Evolutionary conservation across 2,888 invertebrate species (phyloP).

Genomic region (Microctonus aethiopoides): DNA sequence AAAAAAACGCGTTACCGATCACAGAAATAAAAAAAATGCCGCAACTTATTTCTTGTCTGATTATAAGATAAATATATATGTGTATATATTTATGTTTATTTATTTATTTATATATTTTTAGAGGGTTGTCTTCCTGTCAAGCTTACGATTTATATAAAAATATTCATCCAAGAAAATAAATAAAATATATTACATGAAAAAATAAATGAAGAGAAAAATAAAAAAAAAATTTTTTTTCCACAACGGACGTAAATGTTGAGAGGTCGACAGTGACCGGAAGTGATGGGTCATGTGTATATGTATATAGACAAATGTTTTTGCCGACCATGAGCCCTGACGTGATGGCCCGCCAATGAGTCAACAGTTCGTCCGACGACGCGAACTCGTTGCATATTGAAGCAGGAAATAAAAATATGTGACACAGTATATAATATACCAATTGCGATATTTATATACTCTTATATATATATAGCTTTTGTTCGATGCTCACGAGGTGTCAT

Average conservation of each 20-base stretch:
- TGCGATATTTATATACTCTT: not conserved
- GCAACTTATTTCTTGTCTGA: not conserved
- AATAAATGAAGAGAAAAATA: not conserved
- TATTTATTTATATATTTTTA: too few species aligned
- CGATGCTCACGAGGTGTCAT: too few species aligned
- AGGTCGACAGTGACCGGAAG: conserved; percentile 16
- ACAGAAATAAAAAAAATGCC: not conserved
- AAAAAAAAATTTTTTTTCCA: not conserved
- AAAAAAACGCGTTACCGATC: not conserved
- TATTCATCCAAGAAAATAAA: not conserved
- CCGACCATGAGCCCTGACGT: not conserved
- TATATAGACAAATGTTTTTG: not conserved
- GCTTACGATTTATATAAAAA: conserved; percentile 1
- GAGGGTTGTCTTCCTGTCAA: too few species aligned
- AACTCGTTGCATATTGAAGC: conserved; percentile 64
- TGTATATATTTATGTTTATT: too few species aligned
- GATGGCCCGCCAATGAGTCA: conserved; percentile 44
- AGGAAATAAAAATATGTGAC: conserved; percentile 47
- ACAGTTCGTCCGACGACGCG: conserved; percentile 48
- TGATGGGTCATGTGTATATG: conserved; percentile 6
- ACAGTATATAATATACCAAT: not conserved
- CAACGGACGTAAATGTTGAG: not conserved
- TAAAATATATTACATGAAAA: not conserved
- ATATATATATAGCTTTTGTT: too few species aligned
- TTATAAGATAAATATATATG: too few species aligned